Evolutionary conservation across 2,888 invertebrate species (phyloP), one percentile per base, ranked within the genome.

Genomic region (Eupithecia subfuscata): DNA sequence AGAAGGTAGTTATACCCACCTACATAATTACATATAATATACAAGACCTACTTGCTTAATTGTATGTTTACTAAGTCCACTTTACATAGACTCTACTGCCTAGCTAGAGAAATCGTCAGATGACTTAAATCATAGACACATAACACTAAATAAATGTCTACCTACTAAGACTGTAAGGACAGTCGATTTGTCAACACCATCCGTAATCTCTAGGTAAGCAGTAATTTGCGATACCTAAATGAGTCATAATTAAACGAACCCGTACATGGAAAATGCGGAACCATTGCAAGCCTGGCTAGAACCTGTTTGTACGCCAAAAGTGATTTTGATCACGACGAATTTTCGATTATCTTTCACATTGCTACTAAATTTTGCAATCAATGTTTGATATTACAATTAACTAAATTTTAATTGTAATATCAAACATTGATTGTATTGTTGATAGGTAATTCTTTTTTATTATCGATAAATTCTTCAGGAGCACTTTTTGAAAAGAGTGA

Each of bases 231-330:
- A 25, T 60, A 60, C 56, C 56, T 25, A 22, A 40, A 68, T 34
- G 18, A 64, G 64, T 16, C 64, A 3, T 30, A 30, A 30, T 64
- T 34, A 64, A 30, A 34, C 2, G 65, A 30, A 69, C 69, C 65
- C 75, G 37, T 73, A 56, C 67, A 75, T 45, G 45, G 64, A 45
- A 56, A 75, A 63, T 34, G 60, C 52, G 75, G 70, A 75, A 73
- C 69, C 73, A 67, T 70, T 72, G 65, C 34, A 63, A 63, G 63
- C 16, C 40, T 67, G 43, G 43, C 25, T 45, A 69, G 65, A 75
- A 70, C 67, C 73, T 48, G 75, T 75, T 22, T 60, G 2, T 40
- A 12, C 22, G 52, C 65, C 64, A n/a, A 74, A 70, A n/a, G n/a
- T 37, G 45, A 34, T 69, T 45, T 34, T 63, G 68, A 22, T 34